Percentiles rank a stretch among this genome's conserved stretches.
Conservation (phyloP, 2,113 vertebrate genomes). For the Scomber japonicus region DNA sequence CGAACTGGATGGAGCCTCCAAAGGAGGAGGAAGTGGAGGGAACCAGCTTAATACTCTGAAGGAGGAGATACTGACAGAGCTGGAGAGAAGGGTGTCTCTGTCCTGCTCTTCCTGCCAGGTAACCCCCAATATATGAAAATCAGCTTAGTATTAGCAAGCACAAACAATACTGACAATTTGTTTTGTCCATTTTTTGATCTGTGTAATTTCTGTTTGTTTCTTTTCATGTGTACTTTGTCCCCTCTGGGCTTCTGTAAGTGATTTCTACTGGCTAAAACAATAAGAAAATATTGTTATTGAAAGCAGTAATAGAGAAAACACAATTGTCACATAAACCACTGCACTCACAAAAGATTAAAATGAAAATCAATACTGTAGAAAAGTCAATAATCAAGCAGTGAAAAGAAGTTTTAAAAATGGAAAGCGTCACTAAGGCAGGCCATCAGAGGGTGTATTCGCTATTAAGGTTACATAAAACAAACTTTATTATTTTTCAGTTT, state of each 20-base stretch:
- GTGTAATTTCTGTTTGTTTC: neutral
- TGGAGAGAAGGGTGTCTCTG: slow-evolving; percentile 88
- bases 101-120: slow-evolving; percentile 89
- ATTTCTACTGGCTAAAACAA: slow-evolving; percentile 29
- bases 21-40: slow-evolving; percentile 38
- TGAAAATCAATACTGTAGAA: neutral
- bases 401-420: neutral
- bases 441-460: too few species aligned
- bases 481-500: neutral
- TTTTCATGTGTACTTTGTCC: neutral
- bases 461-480: neutral
- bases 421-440: neutral
- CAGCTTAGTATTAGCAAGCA: neutral
- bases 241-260: neutral
- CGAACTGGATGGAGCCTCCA: slow-evolving; percentile 60
- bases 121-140: neutral
- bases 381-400: neutral
- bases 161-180: neutral
- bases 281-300: slow-evolving; percentile 27
- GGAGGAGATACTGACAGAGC: slow-evolving; percentile 85
- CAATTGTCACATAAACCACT: slow-evolving; percentile 3
- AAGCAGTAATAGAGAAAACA: slow-evolving; percentile 13
- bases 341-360: slow-evolving; percentile 25
- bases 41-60: slow-evolving; percentile 69
- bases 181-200: neutral